These are phyloP conservation scores for Dysidea cf. avara DNA, from an alignment of 37 sponge, comb jelly and placozoan species.

Conservation along the genomic window DNA sequence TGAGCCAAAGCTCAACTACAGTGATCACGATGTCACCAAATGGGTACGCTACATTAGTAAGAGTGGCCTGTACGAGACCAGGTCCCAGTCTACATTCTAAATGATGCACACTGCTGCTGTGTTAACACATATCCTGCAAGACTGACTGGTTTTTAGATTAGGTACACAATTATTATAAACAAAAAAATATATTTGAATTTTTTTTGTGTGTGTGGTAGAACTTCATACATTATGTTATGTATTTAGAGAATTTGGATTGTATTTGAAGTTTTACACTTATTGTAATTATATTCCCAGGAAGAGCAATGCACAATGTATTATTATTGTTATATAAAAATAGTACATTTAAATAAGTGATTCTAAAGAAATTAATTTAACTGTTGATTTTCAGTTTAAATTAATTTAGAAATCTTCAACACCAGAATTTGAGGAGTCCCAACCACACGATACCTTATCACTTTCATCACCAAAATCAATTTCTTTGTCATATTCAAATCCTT, in stretches of 20 bases:
- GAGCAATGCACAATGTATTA: too few relatives aligned
- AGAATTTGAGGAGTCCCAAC: conserved; percentile 70
- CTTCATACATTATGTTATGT: background rate
- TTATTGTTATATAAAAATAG: too few relatives aligned
- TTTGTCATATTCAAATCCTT: conserved; percentile 69
- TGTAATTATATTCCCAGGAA: too few relatives aligned
- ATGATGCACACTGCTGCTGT: background rate
- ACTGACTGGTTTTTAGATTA: background rate
- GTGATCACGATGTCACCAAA: conserved; percentile 94
- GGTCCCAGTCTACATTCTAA: conserved; percentile 70
- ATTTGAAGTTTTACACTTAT: too few relatives aligned
- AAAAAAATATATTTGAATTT: too few relatives aligned
- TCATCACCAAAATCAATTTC: conserved; percentile 74
- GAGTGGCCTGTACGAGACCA: conserved; percentile 93
- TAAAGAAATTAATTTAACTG: too few relatives aligned
- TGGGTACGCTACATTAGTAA: conserved; percentile 97
- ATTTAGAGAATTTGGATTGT: background rate
- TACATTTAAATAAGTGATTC: too few relatives aligned
- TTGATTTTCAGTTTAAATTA: too few relatives aligned
- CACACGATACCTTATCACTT: conserved; percentile 53
- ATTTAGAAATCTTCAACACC: conserved; percentile 10
- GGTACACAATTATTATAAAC: background rate
- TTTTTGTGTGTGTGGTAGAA: too few relatives aligned
- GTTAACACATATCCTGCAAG: background rate
- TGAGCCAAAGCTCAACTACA: conserved; percentile 96